phyloP scores from a whole-genome alignment of 2,113 vertebrate species.

The Gadus chalcogrammus region DNA sequence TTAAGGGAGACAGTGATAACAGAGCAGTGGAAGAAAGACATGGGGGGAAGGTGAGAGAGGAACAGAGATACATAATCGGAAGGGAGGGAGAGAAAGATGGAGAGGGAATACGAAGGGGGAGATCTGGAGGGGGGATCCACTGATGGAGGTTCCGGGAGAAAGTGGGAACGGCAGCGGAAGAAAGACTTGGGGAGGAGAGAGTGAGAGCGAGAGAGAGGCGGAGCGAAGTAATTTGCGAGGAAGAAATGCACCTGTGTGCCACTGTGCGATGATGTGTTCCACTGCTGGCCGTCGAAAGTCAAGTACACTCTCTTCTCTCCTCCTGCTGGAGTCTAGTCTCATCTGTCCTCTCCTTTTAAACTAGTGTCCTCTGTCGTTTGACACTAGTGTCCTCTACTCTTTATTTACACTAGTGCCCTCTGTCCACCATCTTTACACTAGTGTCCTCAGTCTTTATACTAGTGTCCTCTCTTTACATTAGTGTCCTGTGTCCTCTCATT shows the following conservation, averaged over 20 bases:
- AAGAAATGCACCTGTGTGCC: slow-evolving; percentile 13
- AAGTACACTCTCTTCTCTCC: not conserved
- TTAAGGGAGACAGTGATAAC: slow-evolving; percentile 3
- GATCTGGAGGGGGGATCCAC: too few species aligned
- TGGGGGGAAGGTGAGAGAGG: not conserved
- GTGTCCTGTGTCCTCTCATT: not conserved
- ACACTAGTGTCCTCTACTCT: not conserved
- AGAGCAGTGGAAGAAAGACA: not conserved
- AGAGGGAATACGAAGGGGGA: too few species aligned
- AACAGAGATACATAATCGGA: not conserved
- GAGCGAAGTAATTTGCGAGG: slow-evolving; percentile 36
- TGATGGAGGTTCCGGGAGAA: too few species aligned
- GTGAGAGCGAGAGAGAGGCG: slow-evolving; percentile 15
- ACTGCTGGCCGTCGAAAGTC: not conserved
- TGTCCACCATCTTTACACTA: not conserved
- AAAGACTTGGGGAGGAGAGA: slow-evolving; percentile 16
- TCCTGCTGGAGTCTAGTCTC: not conserved
- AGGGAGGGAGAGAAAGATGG: too few species aligned
- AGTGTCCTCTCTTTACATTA: not conserved
- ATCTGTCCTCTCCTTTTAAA: not conserved
- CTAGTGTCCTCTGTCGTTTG: not conserved
- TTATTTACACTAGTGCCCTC: too few species aligned
- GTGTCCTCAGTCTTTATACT: not conserved
- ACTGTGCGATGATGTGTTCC: not conserved
- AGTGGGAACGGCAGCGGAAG: not conserved